Evolutionary conservation across 35 echinoderm and acorn worm genomes (phyloP).

Genomic region (Nesometra sesokonis): DNA sequence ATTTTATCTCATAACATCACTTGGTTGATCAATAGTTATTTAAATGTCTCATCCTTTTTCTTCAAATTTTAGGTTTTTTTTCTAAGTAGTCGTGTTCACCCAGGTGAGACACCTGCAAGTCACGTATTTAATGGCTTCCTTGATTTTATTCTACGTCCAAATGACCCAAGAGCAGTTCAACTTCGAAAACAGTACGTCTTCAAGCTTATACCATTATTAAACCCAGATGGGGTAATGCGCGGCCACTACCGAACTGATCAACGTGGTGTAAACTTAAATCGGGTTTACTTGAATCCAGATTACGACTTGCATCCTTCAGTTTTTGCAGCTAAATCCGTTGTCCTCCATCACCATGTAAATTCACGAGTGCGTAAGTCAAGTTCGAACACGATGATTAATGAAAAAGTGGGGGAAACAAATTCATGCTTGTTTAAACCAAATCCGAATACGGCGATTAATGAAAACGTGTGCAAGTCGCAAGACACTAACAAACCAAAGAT

Average conservation of each 20-base stretch:
- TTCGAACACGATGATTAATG: no score
- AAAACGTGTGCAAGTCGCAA: background rate
- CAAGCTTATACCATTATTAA: conserved; percentile 79
- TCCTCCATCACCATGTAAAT: conserved; percentile 69
- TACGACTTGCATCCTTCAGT: conserved; percentile 63
- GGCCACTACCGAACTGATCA: conserved; percentile 95
- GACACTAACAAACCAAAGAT: background rate
- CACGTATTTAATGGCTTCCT: conserved; percentile 98
- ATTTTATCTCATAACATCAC: background rate
- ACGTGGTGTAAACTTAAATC: conserved; percentile 83
- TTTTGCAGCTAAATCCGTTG: conserved; percentile 73
- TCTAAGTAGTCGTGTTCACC: conserved; percentile 82
- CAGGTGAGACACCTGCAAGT: conserved; percentile 92
- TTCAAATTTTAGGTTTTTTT: conserved; percentile 65
- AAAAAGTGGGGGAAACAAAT: no score
- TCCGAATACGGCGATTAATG: background rate
- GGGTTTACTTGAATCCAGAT: conserved; percentile 83
- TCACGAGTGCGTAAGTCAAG: conserved; percentile 35
- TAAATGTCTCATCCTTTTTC: conserved; percentile 3
- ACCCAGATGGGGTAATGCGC: conserved; percentile 84
- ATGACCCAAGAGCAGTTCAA: conserved; percentile 72
- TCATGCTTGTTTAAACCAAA: conserved; percentile 30
- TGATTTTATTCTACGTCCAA: conserved; percentile 84
- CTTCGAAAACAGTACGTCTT: conserved; percentile 89
- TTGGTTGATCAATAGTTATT: no score